phyloP scores from a whole-genome alignment of 2,888 invertebrate species.

The Drosophila cyrtoloma region DNA sequence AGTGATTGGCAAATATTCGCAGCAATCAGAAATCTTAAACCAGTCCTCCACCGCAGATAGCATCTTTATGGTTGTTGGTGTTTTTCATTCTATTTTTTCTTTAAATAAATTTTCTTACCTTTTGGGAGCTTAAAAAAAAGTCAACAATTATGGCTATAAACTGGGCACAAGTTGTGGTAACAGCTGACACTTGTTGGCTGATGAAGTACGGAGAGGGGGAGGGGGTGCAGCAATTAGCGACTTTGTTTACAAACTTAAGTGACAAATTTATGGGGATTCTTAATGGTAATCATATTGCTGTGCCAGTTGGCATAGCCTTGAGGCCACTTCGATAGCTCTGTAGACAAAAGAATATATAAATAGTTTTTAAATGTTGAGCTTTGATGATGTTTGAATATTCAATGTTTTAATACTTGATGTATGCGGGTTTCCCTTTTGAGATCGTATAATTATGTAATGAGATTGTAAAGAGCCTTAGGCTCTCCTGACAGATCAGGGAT shows the following conservation, averaged over 20 bases:
- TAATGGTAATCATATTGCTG: slow-evolving; percentile 58
- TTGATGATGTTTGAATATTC: slow-evolving; percentile 18
- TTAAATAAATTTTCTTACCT: slow-evolving; percentile 23
- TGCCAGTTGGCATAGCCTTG: slow-evolving; percentile 50
- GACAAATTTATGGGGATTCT: slow-evolving; percentile 67
- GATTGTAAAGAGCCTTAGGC: neutral
- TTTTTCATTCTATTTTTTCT: slow-evolving; percentile 18
- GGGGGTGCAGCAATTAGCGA: slow-evolving; percentile 66
- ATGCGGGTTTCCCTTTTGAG: neutral
- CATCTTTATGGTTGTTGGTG: slow-evolving; percentile 1
- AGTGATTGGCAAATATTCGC: slow-evolving; percentile 75
- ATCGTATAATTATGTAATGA: slow-evolving; percentile 2
- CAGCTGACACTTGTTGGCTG: neutral
- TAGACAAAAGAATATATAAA: slow-evolving; percentile 31
- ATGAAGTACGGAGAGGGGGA: neutral
- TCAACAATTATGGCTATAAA: slow-evolving; percentile 57
- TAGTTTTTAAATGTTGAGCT: slow-evolving; percentile 20
- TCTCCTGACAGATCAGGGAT: neutral
- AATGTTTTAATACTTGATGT: neutral
- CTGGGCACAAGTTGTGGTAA: slow-evolving; percentile 18
- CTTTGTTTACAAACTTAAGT: slow-evolving; percentile 67
- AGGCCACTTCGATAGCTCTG: slow-evolving; percentile 22
- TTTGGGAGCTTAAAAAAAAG: slow-evolving; percentile 51
- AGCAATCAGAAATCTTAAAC: slow-evolving; percentile 60
- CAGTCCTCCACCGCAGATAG: slow-evolving; percentile 26